Evolutionary conservation across 2,113 vertebrate species (phyloP).

Genomic region (Menidia beryllina): DNA sequence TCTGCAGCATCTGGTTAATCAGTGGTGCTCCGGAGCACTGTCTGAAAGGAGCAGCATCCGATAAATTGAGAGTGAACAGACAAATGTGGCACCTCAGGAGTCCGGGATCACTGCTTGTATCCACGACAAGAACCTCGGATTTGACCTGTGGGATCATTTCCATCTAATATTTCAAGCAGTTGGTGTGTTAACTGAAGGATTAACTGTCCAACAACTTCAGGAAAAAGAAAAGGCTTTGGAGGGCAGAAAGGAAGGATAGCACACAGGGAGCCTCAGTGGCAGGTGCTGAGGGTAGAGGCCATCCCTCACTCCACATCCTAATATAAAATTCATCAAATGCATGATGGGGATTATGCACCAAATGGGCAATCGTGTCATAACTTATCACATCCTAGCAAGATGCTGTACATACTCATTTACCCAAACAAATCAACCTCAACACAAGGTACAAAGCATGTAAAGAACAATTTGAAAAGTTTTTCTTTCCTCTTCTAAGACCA

Average conservation of each 20-base stretch:
- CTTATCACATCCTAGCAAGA: slow-evolving; percentile 8
- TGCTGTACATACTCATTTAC: background rate
- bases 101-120: background rate
- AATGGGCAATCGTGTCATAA: slow-evolving; percentile 13
- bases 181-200: background rate
- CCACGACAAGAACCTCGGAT: background rate
- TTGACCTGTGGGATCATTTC: background rate
- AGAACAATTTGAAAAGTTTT: background rate
- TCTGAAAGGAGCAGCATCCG: slow-evolving; percentile 5
- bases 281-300: slow-evolving; percentile 45
- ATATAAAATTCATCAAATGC: slow-evolving; percentile 29
- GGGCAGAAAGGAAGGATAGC: slow-evolving; percentile 1
- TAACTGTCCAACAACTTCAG: background rate
- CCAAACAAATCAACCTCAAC: background rate
- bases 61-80: background rate
- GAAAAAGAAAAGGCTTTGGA: slow-evolving; percentile 1
- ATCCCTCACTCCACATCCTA: slow-evolving; percentile 29
- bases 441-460: background rate
- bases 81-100: background rate
- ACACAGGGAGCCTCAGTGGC: slow-evolving; percentile 25
- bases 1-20: slow-evolving; percentile 1
- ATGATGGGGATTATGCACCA: slow-evolving; percentile 34
- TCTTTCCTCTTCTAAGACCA: background rate
- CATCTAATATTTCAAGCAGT: background rate
- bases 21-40: background rate